Base-by-base conservation (phyloP, 2,797 vertebrate genomes). In the Phoebastria nigripes region DNA sequence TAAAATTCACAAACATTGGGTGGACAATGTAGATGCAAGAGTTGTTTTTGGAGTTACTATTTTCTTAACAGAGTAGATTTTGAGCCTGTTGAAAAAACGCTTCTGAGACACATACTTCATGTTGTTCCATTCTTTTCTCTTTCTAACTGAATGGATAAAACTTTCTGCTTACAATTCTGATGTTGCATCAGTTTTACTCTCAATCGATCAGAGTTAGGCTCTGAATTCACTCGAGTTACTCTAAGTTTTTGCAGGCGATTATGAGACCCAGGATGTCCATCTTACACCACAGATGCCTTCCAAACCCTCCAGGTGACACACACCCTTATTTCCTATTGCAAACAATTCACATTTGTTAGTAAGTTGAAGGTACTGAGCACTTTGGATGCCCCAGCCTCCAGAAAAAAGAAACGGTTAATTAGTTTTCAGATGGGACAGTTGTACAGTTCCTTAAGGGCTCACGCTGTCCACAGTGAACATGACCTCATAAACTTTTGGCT, bases 401-500 rank as follows among this genome's bases (percentile, higher is more conserved):
- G 37, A 22, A n/a, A 56, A 86, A 74, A 65, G 31, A n/a, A 83
- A 56, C 1, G 2, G 77, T 62, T 61, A 33, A 78, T 39, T 49
- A 1, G 18, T 79, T 84, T 84, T 79, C 62, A 46, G 69, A 35
- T 11, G 42, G 84, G 82, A 70, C 12, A 21, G 22, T 44, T 47
- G 44, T 14, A 69, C 62, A 39, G 66, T 3, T 90, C 77, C 65
- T 65, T 8, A 51, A 0, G 2, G 56, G 82, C 82, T 86, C 77
- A n/a, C 0, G 0, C 83, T 82, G 82, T 11, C 90, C 79, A 22
- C 71, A 93, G 82, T 7, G 54, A 86, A 86, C 82, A 72, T 49
- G 83, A 93, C 86, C 88, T 87, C 29, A 4, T 21, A 33, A 84
- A 80, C 86, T 96, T 90, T 52, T 90, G 94, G 92, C 94, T 87